Conservation (phyloP, 2,888 invertebrate genomes). For the Eutolmus rufibarbis region DNA sequence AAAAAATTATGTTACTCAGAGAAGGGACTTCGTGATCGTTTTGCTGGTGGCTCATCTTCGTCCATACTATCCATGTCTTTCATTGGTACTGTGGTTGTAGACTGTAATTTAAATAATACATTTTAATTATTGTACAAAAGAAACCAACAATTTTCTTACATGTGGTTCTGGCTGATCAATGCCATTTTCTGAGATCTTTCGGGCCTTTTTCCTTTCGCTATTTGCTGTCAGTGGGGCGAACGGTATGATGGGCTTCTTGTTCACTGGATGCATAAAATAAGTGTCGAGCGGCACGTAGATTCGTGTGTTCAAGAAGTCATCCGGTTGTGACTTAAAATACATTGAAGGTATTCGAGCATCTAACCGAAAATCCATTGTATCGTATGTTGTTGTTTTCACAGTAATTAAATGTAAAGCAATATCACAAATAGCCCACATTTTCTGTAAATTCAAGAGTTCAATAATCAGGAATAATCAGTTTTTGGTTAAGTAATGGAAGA, state of each 20-base stretch:
- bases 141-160: conserved; percentile 42
- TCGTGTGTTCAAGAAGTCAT: conserved; percentile 75
- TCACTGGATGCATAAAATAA: conserved; percentile 48
- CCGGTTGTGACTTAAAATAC: conserved; percentile 83
- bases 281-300: conserved; percentile 81
- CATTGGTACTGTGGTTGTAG: conserved; percentile 43
- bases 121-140: no score
- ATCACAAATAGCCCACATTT: conserved; percentile 97
- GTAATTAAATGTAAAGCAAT: conserved; percentile 89
- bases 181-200: conserved; percentile 43
- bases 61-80: conserved; percentile 27
- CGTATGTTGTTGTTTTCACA: conserved; percentile 85
- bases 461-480: background rate
- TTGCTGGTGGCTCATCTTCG: conserved; percentile 44
- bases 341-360: conserved; percentile 88
- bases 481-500: background rate
- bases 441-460: conserved; percentile 67
- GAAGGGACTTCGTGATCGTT: conserved; percentile 45
- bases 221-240: background rate
- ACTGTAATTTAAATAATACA: background rate
- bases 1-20: conserved; percentile 30
- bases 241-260: conserved; percentile 27
- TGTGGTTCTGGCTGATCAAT: conserved; percentile 50
- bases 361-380: conserved; percentile 86
- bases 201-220: conserved; percentile 25